These are phyloP conservation scores for Blastomussa wellsi DNA, from an alignment of 92 coral and sea anemone species.

Conservation along the genomic window DNA sequence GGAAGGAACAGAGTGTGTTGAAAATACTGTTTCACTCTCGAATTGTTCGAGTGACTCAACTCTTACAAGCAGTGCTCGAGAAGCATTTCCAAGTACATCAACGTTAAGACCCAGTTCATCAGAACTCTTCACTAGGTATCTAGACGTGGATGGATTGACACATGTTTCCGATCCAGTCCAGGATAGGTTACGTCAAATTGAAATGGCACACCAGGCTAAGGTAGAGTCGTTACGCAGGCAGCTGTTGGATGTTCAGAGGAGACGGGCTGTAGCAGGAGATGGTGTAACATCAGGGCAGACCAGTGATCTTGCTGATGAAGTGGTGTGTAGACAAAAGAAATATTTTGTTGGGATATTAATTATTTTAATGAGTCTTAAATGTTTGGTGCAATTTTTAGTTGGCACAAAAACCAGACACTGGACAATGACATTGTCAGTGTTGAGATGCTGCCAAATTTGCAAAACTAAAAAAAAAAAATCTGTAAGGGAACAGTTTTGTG, in stretches of 20 bases:
- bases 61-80: constrained; percentile 20
- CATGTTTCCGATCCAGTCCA: constrained; percentile 74
- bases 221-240: constrained; percentile 71
- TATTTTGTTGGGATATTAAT: neutral
- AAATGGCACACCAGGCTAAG: constrained; percentile 68
- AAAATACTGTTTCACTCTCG: neutral
- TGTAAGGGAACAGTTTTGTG: too few relatives aligned
- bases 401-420: too few relatives aligned
- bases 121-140: constrained; percentile 64
- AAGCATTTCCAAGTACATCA: constrained; percentile 25
- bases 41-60: constrained; percentile 39
- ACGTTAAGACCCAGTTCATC: constrained; percentile 59
- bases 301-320: constrained; percentile 79
- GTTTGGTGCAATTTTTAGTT: neutral
- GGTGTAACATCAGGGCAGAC: constrained; percentile 51
- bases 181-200: constrained; percentile 82
- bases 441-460: too few relatives aligned
- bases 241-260: constrained; percentile 62
- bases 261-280: constrained; percentile 39
- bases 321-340: constrained; percentile 44
- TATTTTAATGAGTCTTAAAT: neutral
- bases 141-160: constrained; percentile 88
- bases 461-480: too few relatives aligned
- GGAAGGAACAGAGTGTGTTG: constrained; percentile 29
- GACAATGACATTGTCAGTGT: too few relatives aligned